Evolutionary conservation across 2,797 vertebrate genomes (phyloP).

Genomic region (Scyliorhinus canicula): DNA sequence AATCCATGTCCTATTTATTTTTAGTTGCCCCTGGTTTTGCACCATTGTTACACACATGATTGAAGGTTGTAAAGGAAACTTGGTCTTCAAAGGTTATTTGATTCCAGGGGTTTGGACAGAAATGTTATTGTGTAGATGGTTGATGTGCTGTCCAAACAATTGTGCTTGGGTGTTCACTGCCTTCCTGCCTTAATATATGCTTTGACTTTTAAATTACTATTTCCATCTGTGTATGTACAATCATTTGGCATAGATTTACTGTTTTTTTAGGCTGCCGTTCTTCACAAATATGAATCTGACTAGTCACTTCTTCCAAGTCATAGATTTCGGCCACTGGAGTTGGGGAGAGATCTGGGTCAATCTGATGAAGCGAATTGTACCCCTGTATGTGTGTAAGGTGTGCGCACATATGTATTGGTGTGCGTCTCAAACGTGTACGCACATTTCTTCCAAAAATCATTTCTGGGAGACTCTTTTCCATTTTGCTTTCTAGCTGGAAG

Average conservation of each 20-base stretch:
- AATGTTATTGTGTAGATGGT: background rate
- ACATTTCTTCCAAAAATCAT: background rate
- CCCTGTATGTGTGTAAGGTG: background rate
- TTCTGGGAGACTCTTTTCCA: background rate
- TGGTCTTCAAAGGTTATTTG: background rate
- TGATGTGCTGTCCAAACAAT: background rate
- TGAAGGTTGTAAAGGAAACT: slow-evolving; percentile 6
- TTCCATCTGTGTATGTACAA: background rate
- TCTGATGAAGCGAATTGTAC: background rate
- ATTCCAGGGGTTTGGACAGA: background rate
- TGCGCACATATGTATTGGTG: too few species aligned
- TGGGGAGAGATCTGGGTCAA: background rate
- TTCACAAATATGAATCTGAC: background rate
- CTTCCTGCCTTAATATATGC: background rate
- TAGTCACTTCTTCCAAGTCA: background rate
- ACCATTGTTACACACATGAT: background rate
- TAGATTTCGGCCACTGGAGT: background rate
- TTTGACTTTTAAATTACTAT: background rate
- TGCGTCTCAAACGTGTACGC: background rate
- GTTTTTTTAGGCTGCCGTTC: background rate
- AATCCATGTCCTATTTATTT: background rate
- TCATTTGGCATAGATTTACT: background rate
- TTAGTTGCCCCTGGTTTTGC: background rate
- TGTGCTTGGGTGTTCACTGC: background rate
- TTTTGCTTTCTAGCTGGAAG: background rate